Base-by-base conservation (phyloP, 2,888 invertebrate species). In the Scrobipalpa atriplicella region DNA sequence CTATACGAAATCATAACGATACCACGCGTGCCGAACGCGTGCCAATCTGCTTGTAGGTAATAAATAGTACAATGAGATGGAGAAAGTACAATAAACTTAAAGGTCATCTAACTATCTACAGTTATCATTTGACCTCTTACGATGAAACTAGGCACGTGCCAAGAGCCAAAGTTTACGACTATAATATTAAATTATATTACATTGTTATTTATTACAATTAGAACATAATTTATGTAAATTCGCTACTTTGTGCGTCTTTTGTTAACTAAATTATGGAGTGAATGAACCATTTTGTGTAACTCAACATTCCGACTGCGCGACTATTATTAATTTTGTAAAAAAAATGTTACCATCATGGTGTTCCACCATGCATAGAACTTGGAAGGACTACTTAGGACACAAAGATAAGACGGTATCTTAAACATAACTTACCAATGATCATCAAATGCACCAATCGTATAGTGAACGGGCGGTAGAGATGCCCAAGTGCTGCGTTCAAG, bases 361-460 rank as follows among this genome's bases (percentile, higher is more conserved):
- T 11, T 41, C 10, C 41, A 41, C 41, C 41, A 41, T 7, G 8
- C 41, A 41, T 1, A 41, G 41, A 1, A 8, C 3, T 8, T 41
- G 41, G 41, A 41, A 1, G 1, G 6, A 41, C 11, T 41, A 8
- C 41, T 11, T 1, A 41, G 41, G 1, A 9, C 41, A 11, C 6
- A 41, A 11, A 6, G 13, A 43, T n/a, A n/a, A n/a, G n/a, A n/a
- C n/a, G n/a, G n/a, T n/a, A n/a, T n/a, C n/a, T n/a, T n/a, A n/a
- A n/a, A n/a, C n/a, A n/a, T 10, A 7, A 29, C 90, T 86, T 78
- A 95, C 95, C 94, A 70, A 97, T 94, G 66, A 96, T 93, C 70
- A 88, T 83, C 52, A 98, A 89, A 88, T 98, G 97, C 71, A 97
- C 88, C 16, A 97, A 90, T 64, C 97, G 94, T 72, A 97, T 96